phyloP scores from a whole-genome alignment of 2,113 vertebrate genomes.

The Martes martes region DNA sequence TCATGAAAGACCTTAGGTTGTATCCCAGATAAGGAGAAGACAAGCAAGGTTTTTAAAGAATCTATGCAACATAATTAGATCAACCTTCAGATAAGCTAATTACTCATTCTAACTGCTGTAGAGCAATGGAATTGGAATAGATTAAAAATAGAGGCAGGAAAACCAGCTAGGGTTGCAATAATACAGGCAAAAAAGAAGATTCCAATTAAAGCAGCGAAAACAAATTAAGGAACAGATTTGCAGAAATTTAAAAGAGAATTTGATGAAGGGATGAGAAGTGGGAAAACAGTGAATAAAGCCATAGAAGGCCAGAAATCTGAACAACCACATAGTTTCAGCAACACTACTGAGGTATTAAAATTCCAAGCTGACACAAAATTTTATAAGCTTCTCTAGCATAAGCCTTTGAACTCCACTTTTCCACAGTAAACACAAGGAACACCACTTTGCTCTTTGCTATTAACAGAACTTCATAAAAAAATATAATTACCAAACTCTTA shows the following conservation, averaged over 20 bases:
- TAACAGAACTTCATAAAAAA: not conserved
- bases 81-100: not conserved
- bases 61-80: not conserved
- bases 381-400: not conserved
- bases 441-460: not conserved
- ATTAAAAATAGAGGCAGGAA: not conserved
- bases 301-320: not conserved
- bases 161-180: not conserved
- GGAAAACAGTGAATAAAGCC: not conserved
- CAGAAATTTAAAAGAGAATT: not conserved
- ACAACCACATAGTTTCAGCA: not conserved
- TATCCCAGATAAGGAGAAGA: not conserved
- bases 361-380: not conserved
- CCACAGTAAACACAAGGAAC: not conserved
- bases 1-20: not conserved
- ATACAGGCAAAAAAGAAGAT: not conserved
- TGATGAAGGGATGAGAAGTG: not conserved
- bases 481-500: not conserved
- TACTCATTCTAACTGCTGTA: not conserved
- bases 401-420: not conserved
- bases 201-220: not conserved
- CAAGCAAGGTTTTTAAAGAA: slow-evolving; percentile 22
- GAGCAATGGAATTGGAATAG: not conserved
- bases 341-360: not conserved
- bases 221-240: not conserved